Evolutionary conservation across 2,888 invertebrate species (phyloP), one percentile per base, ranked within the genome.

Genomic region (Apoderus coryli): DNA sequence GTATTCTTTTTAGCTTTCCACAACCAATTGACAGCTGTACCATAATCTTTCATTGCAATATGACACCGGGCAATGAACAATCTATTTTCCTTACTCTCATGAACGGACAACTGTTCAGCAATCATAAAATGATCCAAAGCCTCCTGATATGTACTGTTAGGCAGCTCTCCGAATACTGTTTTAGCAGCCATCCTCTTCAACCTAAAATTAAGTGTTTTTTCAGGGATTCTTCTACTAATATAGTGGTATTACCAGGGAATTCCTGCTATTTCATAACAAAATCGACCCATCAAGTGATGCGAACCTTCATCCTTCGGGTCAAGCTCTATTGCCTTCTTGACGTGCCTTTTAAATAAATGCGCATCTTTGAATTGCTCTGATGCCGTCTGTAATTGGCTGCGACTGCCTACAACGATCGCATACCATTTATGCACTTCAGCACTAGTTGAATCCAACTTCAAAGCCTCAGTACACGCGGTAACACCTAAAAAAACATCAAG

Each of bases 351-450:
- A 47, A 78, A 79, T 12, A 59, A 45, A 45, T 63, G 63, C 1
- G 76, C 78, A 52, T 70, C 71, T 40, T 63, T 52, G 28, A 80
- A 72, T 55, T 68, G 73, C 23, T 76, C 73, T 46, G 69, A 69
- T 3, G 63, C 60, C 1, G 69, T 57, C 31, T 69, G 61, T 47
- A 63, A 70, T 32, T 75, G 69, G 15, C 67, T 65, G 29, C 70
- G 55, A 26, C 19, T n/a, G 7, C 45, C 45, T 27, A 76, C 47
- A 9, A 76, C 61, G 27, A 79, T 70, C 2, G 78, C 79, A 52
- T 63, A 71, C 78, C 79, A 80, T 54, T 79, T 80, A 53, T 78
- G 76, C 10, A 70, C 64, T 44, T 74, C 66, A 1, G 67, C 58
- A 44, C 64, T 59, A 11, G 57, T 48, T 2, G 60, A 52, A 35